A percentile compares a stretch with the other conserved stretches of the same genome.
Conservation (phyloP, 2,797 vertebrate genomes). For the Tapirus indicus region DNA sequence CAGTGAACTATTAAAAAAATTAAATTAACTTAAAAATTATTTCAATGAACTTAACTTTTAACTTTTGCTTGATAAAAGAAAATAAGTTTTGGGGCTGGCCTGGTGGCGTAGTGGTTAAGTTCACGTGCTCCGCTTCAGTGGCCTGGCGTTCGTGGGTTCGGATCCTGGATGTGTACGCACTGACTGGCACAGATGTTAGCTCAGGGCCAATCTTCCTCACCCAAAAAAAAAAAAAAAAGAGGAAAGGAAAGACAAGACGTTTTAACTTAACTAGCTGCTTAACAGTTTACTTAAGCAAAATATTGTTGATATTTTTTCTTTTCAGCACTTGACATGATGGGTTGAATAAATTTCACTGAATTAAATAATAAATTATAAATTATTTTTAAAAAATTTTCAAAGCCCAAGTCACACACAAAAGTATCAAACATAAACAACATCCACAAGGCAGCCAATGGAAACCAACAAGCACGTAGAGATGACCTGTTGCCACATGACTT, state of each 20-base stretch:
- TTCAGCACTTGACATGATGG: not conserved
- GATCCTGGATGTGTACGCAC: too few species aligned
- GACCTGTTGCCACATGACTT: not conserved
- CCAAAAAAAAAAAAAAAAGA: too few species aligned
- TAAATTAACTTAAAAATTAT: not conserved
- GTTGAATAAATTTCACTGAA: not conserved
- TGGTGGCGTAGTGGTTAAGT: too few species aligned
- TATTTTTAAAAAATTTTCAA: not conserved
- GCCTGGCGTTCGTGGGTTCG: too few species aligned
- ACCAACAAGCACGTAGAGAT: not conserved
- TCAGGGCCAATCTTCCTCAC: too few species aligned
- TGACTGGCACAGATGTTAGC: too few species aligned
- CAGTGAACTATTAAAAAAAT: not conserved
- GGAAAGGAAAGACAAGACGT: too few species aligned
- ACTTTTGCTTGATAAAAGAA: not conserved
- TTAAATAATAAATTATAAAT: not conserved
- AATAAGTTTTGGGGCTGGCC: not conserved
- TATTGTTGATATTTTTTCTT: not conserved
- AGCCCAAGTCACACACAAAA: conserved; percentile 4
- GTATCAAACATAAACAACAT: not conserved
- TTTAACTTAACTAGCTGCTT: not conserved
- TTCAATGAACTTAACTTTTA: not conserved
- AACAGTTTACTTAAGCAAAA: not conserved
- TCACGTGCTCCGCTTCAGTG: too few species aligned
- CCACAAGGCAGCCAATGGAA: not conserved